Percentiles rank a stretch among this genome's conserved stretches.
phyloP scores from a whole-genome alignment of 2,113 vertebrate species.

The Jaculus jaculus region DNA sequence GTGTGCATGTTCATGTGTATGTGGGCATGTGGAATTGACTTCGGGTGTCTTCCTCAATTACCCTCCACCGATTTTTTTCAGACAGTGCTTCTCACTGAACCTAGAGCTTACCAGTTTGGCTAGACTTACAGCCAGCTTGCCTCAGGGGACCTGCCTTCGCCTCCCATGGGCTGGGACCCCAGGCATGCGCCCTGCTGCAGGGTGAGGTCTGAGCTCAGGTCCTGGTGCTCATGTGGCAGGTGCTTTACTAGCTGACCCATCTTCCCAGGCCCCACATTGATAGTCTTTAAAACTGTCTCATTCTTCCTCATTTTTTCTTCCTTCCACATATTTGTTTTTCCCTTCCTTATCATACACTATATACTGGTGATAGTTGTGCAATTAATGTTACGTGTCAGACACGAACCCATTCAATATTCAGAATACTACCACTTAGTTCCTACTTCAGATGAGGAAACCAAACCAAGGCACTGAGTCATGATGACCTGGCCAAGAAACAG shows the following conservation, averaged over 20 bases:
- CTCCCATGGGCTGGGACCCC: background rate
- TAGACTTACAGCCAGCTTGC: no score
- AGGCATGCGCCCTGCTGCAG: no score
- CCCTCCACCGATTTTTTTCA: no score
- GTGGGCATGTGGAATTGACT: background rate
- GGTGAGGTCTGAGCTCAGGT: background rate
- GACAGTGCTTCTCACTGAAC: no score
- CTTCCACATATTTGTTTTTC: no score
- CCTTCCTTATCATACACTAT: no score
- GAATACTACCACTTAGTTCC: background rate
- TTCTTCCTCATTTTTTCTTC: background rate
- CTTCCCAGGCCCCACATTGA: background rate
- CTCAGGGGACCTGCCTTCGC: no score
- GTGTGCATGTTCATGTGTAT: background rate
- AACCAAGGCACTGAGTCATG: background rate
- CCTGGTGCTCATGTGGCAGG: background rate
- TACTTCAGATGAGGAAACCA: background rate
- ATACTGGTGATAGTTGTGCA: rapidly evolving
- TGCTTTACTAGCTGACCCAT: background rate
- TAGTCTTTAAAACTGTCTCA: background rate
- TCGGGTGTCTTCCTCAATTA: no score
- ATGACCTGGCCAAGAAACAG: background rate
- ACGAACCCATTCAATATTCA: background rate
- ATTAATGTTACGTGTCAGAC: background rate
- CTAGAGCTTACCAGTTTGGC: no score